Evolutionary conservation across 1,140 invertebrate species (phyloP).

Genomic region (Bombus pascuorum): DNA sequence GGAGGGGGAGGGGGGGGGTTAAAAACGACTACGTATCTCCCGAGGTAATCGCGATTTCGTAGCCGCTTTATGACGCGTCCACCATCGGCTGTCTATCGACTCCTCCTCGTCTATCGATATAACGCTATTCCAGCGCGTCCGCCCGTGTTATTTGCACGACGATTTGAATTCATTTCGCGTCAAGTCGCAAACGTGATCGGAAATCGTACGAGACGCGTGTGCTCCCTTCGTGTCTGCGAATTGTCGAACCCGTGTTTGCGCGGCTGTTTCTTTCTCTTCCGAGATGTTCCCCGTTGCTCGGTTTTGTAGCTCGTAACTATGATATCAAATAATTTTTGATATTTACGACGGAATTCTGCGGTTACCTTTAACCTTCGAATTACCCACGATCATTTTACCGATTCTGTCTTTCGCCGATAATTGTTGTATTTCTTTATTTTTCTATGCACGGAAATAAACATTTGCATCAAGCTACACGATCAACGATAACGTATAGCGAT

Average conservation of each 20-base stretch:
- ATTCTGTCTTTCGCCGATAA: too few species aligned
- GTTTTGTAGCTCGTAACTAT: neutral
- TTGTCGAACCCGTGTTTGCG: neutral
- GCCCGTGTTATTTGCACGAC: slow-evolving; percentile 28
- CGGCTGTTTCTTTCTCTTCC: neutral
- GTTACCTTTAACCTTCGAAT: too few species aligned
- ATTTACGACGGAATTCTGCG: too few species aligned
- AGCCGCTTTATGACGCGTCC: neutral
- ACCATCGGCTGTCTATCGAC: neutral
- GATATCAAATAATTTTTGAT: neutral
- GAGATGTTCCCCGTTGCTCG: neutral
- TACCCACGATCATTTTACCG: too few species aligned
- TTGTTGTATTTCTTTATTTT: too few species aligned
- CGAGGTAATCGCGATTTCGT: slow-evolving; percentile 20
- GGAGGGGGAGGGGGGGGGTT: neutral
- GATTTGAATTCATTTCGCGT: slow-evolving; percentile 52
- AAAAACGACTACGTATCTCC: neutral
- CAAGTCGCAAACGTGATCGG: slow-evolving; percentile 41
- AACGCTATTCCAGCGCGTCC: slow-evolving; percentile 7
- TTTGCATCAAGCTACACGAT: too few species aligned
- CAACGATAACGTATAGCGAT: too few species aligned
- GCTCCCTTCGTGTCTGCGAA: neutral
- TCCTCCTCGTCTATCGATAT: neutral
- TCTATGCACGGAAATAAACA: too few species aligned
- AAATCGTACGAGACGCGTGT: slow-evolving; percentile 11